Evolutionary conservation across 2,797 vertebrate species (phyloP).

Genomic region (Rousettus madagascariensis): DNA sequence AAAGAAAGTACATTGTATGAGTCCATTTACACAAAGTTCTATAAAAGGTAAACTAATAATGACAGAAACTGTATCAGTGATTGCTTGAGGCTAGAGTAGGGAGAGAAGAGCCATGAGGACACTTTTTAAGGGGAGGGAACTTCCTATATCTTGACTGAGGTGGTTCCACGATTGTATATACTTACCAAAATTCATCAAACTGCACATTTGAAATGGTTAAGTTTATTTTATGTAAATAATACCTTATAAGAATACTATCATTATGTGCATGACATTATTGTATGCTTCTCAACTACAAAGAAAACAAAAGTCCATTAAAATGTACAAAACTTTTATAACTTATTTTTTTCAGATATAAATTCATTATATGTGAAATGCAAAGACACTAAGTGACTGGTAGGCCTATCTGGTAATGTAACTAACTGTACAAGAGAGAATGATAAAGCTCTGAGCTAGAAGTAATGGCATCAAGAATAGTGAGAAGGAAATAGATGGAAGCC

Average conservation of each 20-base stretch:
- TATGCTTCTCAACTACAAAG: not conserved
- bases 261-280: not conserved
- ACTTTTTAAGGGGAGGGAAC: not conserved
- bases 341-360: not conserved
- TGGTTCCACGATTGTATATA: not conserved
- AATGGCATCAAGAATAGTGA: not conserved
- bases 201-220: not conserved
- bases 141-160: not conserved
- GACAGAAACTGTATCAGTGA: not conserved
- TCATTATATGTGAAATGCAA: not conserved
- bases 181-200: not conserved
- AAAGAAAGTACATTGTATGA: not conserved
- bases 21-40: not conserved
- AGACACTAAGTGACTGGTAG: not conserved
- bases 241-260: not conserved
- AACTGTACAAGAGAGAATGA: not conserved
- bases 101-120: not conserved
- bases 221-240: not conserved
- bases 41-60: not conserved
- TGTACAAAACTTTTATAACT: not conserved
- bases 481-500: not conserved
- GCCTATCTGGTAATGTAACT: not conserved
- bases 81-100: not conserved
- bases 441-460: not conserved
- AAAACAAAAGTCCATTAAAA: not conserved